These are phyloP conservation scores for Channa maculata DNA, from an alignment of 2,113 vertebrate species.

Conservation along the genomic window DNA sequence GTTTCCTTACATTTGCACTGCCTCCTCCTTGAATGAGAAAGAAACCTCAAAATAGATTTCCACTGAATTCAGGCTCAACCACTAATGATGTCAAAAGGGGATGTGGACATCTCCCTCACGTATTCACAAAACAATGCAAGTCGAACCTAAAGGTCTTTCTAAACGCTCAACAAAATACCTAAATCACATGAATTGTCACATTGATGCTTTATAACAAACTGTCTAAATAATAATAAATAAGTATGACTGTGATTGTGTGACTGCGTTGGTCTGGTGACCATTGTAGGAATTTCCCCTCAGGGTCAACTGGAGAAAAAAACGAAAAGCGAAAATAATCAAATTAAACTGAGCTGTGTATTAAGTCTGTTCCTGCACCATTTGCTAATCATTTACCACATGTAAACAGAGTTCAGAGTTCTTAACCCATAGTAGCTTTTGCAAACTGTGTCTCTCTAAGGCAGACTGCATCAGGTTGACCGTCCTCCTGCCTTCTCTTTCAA, in stretches of 20 bases:
- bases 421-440: background rate
- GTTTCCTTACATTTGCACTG: slow-evolving; percentile 57
- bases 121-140: slow-evolving; percentile 1
- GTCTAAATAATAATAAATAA: background rate
- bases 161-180: background rate
- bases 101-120: slow-evolving; percentile 44
- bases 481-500: slow-evolving; percentile 51
- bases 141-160: background rate
- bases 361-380: background rate
- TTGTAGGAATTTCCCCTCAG: background rate
- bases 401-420: background rate
- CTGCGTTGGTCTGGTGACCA: slow-evolving; percentile 1
- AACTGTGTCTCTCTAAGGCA: background rate
- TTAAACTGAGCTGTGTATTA: background rate
- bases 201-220: slow-evolving; percentile 1
- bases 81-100: slow-evolving; percentile 68
- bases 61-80: slow-evolving; percentile 57
- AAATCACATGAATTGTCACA: background rate
- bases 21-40: slow-evolving; percentile 53
- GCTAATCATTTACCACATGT: background rate
- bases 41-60: slow-evolving; percentile 63
- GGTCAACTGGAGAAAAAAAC: background rate
- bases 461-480: slow-evolving; percentile 1
- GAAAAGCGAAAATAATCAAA: background rate
- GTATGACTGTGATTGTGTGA: background rate